Evolutionary conservation across 2,888 invertebrate species (phyloP).

Genomic region (Hirtodrosophila cameraria): DNA sequence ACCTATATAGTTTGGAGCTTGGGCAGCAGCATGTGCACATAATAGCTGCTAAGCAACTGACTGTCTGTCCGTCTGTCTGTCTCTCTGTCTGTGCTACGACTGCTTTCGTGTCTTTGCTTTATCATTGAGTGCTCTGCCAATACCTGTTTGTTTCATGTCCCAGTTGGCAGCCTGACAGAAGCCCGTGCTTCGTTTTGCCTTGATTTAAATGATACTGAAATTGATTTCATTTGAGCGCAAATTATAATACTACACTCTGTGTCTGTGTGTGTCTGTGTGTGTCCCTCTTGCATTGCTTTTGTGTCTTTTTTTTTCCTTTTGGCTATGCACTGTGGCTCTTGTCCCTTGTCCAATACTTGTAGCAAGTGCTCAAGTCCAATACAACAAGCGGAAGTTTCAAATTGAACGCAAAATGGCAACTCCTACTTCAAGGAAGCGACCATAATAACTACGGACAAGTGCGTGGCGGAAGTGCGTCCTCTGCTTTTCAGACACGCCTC

Average conservation of each 20-base stretch:
- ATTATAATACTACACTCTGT: slow-evolving; percentile 72
- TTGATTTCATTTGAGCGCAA: slow-evolving; percentile 76
- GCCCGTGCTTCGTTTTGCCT: slow-evolving; percentile 45
- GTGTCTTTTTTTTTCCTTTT: too few species aligned
- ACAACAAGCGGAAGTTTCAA: slow-evolving; percentile 64
- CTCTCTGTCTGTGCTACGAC: slow-evolving; percentile 5
- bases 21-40: slow-evolving; percentile 71
- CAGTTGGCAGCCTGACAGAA: slow-evolving; percentile 61
- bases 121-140: slow-evolving; percentile 61
- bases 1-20: background rate
- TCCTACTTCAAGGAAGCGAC: slow-evolving; percentile 30
- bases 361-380: slow-evolving; percentile 47
- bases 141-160: slow-evolving; percentile 65
- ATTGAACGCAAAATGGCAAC: slow-evolving; percentile 65
- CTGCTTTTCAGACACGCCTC: slow-evolving; percentile 2
- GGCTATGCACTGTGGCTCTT: background rate
- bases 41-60: slow-evolving; percentile 77
- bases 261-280: too few species aligned
- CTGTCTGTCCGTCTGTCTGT: slow-evolving; percentile 7
- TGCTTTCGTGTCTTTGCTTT: slow-evolving; percentile 15
- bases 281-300: background rate
- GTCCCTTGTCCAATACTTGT: slow-evolving; percentile 24
- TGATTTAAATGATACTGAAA: slow-evolving; percentile 76
- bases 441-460: slow-evolving; percentile 43
- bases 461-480: slow-evolving; percentile 58